phyloP scores from a whole-genome alignment of 2,888 invertebrate species.

The Agonopterix arenella region DNA sequence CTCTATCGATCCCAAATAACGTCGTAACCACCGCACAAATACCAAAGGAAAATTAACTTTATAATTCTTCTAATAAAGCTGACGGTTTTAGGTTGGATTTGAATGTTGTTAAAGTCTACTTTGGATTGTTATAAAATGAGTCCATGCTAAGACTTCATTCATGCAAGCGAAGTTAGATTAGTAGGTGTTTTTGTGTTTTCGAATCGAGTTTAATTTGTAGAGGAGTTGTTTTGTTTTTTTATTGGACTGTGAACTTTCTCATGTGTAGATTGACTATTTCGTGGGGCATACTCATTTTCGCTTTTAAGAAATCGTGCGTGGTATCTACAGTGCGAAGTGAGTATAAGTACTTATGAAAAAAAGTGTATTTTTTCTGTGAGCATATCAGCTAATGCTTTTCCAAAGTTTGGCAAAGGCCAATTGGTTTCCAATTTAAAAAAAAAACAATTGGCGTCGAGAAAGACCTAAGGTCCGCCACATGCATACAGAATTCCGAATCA shows the following conservation, averaged over 20 bases:
- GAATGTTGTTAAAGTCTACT: neutral
- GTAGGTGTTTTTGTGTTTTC: neutral
- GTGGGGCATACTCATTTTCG: conserved; percentile 5
- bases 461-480: too few relatives aligned
- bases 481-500: too few relatives aligned
- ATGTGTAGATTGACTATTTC: conserved; percentile 7
- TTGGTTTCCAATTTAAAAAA: too few relatives aligned
- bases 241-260: neutral
- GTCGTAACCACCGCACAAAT: neutral
- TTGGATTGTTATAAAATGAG: neutral
- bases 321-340: too few relatives aligned
- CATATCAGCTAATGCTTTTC: too few relatives aligned
- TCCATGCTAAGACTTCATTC: neutral
- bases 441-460: too few relatives aligned
- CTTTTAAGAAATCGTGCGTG: conserved; percentile 5
- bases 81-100: too few relatives aligned
- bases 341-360: too few relatives aligned
- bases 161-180: neutral
- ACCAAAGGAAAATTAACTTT: too few relatives aligned
- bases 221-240: neutral
- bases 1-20: neutral
- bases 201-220: neutral
- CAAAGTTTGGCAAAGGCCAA: too few relatives aligned
- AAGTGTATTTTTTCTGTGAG: too few relatives aligned
- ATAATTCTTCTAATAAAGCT: too few relatives aligned